A percentile compares a stretch with the other conserved stretches of the same genome.
phyloP scores from a whole-genome alignment of 2,113 vertebrate species.

The Aegypius monachus region DNA sequence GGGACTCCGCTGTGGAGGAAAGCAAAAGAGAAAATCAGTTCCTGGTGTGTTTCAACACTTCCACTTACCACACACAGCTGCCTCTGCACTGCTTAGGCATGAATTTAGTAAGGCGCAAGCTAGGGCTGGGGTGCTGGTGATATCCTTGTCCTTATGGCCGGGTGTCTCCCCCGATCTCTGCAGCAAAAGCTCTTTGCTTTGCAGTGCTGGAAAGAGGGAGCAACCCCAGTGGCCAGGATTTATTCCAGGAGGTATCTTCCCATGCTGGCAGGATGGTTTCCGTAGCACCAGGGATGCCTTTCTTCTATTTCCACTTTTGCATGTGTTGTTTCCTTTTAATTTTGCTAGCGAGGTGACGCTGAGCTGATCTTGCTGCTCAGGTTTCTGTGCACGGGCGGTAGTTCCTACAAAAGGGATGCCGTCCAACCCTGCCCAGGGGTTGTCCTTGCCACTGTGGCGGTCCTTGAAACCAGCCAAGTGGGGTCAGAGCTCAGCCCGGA shows the following conservation, averaged over 20 bases:
- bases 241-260: neutral
- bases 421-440: too few species aligned
- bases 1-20: neutral
- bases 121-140: neutral
- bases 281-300: neutral
- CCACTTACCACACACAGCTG: neutral
- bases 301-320: neutral
- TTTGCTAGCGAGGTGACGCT: rapidly evolving
- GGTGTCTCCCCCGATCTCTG: neutral
- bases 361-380: neutral
- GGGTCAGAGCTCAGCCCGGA: neutral
- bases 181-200: neutral
- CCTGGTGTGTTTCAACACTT: neutral
- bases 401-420: neutral
- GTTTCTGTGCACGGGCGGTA: neutral
- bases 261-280: neutral
- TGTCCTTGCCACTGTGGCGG: neutral
- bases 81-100: neutral
- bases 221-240: neutral
- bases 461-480: neutral
- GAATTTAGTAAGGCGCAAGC: rapidly evolving
- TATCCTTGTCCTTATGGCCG: neutral
- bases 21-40: neutral
- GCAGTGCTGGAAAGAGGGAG: neutral
- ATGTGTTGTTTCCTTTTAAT: neutral